Conservation (phyloP, 92 coral and sea anemone species). For the Epizoanthus illoricatus region DNA sequence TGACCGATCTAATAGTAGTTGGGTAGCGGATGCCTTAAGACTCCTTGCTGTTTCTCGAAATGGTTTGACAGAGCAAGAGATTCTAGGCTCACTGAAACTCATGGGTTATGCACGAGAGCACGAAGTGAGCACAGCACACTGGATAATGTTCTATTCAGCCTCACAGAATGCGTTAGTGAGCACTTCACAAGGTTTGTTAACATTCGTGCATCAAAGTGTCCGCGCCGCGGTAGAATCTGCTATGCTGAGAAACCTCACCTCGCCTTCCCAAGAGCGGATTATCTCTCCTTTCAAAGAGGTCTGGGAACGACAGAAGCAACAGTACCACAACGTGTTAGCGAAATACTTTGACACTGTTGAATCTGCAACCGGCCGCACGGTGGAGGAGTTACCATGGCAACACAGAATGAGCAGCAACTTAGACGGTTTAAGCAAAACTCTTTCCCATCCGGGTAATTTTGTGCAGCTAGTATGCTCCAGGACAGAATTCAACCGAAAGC, state of each 20-base stretch:
- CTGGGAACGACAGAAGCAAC: constrained; percentile 97
- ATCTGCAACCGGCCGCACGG: constrained; percentile 63
- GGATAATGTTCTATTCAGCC: constrained; percentile 75
- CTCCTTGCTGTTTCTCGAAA: constrained; percentile 81
- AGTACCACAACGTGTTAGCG: constrained; percentile 85
- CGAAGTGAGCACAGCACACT: constrained; percentile 80
- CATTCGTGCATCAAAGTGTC: constrained; percentile 70
- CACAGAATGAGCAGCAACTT: constrained; percentile 71
- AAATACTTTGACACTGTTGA: constrained; percentile 66
- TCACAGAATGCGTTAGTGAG: constrained; percentile 76
- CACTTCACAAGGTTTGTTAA: constrained; percentile 73
- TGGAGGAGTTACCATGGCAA: constrained; percentile 98
- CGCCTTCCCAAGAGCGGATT: constrained; percentile 90
- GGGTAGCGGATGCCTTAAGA: constrained; percentile 95
- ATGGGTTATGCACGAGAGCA: constrained; percentile 85
- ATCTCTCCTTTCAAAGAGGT: constrained; percentile 77
- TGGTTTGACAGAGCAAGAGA: constrained; percentile 83
- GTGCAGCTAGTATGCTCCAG: constrained; percentile 52
- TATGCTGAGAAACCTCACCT: constrained; percentile 84
- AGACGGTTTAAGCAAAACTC: constrained; percentile 54
- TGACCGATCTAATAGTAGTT: constrained; percentile 95
- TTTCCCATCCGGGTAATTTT: constrained; percentile 69
- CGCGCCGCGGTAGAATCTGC: constrained; percentile 83
- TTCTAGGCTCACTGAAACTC: constrained; percentile 71
- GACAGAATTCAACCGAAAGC: constrained; percentile 45